These are phyloP conservation scores for Trachelus troglodyta DNA, from an alignment of 2,888 invertebrate species.

Conservation along the genomic window DNA sequence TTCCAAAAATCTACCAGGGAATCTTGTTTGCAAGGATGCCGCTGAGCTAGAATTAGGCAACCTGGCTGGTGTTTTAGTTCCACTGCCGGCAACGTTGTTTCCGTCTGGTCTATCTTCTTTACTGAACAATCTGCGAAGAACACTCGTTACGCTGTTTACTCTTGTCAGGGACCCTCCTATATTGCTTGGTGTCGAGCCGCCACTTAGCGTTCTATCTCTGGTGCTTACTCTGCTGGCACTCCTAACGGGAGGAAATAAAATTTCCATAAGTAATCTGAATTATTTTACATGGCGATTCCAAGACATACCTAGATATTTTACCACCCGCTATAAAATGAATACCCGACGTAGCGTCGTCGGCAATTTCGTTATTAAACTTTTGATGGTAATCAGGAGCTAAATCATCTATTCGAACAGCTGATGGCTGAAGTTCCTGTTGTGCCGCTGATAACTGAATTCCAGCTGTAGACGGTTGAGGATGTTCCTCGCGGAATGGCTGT, in stretches of 20 bases:
- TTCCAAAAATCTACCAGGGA: slow-evolving; percentile 4
- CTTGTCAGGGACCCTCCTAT: slow-evolving; percentile 74
- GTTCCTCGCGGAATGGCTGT: slow-evolving; percentile 82
- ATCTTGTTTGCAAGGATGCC: slow-evolving; percentile 49
- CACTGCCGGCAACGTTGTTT: slow-evolving; percentile 52
- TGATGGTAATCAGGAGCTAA: slow-evolving; percentile 68
- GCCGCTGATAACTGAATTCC: slow-evolving; percentile 81
- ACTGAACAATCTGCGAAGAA: slow-evolving; percentile 81
- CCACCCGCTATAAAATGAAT: slow-evolving; percentile 76
- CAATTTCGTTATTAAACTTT: slow-evolving; percentile 52
- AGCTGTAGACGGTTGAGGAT: slow-evolving; percentile 89
- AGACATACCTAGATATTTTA: slow-evolving; percentile 51
- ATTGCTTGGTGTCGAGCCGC: slow-evolving; percentile 59
- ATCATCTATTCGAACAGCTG: slow-evolving; percentile 80
- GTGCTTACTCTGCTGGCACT: slow-evolving; percentile 60
- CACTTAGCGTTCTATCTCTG: slow-evolving; percentile 54
- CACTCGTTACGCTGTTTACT: slow-evolving; percentile 82
- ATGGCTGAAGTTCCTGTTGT: slow-evolving; percentile 75
- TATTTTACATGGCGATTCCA: background rate
- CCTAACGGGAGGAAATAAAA: slow-evolving; percentile 34
- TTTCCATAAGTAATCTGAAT: background rate
- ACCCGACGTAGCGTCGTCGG: slow-evolving; percentile 78
- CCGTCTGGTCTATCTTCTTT: slow-evolving; percentile 75
- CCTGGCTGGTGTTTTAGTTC: slow-evolving; percentile 69
- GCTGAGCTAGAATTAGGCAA: slow-evolving; percentile 55